Base-by-base conservation (phyloP, 2,888 invertebrate genomes). In the Aethes cnicana region DNA sequence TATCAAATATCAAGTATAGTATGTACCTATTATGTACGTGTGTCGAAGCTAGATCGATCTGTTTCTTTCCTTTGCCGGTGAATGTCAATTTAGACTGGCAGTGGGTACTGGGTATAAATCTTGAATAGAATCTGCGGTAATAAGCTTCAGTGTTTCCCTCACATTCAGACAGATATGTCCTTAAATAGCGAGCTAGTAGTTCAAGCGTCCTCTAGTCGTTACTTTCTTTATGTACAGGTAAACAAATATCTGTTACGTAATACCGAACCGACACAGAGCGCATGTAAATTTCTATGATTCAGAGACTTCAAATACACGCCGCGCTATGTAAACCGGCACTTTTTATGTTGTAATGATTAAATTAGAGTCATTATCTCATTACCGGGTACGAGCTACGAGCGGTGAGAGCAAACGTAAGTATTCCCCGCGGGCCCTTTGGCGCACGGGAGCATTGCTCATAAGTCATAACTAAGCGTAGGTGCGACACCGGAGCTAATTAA, bases 401-500 rank as follows among this genome's bases (percentile, higher is more conserved):
- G 52, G 52, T 32, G 37, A 41, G 39, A 46, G 47, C 36, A 47
- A 42, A 43, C 33, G 42, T 21, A 53, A 48, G 20, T 63, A 72
- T 74, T 73, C 63, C 74, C 79, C 73, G 78, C 81, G 73, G 82
- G 79, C 78, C 60, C 77, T 80, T 78, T 77, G 72, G 66, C 63
- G 64, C 69, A 70, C 68, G 65, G 72, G 65, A 64, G 70, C 71
- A 69, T 64, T 61, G 61, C 64, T 69, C 62, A 66, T 69, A 68
- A 69, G n/a, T n/a, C n/a, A n/a, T n/a, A n/a, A n/a, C n/a, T n/a
- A n/a, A 72, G 76, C 69, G 73, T 71, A 84, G 86, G 87, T 84
- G 86, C 79, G 81, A 87, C 83, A 81, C 71, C 77, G 73, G 61
- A 69, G 77, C 85, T 88, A 85, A 88, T 88, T 87, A 88, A 86